These are phyloP conservation scores for Sesia bembeciformis DNA, from an alignment of 2,888 invertebrate genomes.

Conservation along the genomic window DNA sequence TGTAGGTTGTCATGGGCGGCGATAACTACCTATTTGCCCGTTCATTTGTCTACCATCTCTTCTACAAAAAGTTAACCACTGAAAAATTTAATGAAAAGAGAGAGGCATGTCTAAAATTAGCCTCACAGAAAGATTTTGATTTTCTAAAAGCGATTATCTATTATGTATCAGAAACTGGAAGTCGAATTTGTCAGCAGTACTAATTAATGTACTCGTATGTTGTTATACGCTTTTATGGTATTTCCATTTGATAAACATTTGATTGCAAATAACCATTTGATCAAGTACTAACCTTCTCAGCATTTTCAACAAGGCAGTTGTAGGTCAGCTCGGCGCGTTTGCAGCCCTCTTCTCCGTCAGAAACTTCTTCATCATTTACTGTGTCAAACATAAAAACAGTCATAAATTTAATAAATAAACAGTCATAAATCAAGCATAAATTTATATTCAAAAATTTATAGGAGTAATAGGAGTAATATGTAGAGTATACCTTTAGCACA, in stretches of 20 bases:
- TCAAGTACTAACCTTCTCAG: slow-evolving; percentile 3
- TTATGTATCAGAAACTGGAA: no score
- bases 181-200: no score
- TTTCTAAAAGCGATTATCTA: no score
- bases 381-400: neutral
- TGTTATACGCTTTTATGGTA: no score
- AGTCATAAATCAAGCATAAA: neutral
- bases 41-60: no score
- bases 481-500: slow-evolving; percentile 15
- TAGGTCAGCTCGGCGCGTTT: slow-evolving; percentile 3
- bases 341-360: slow-evolving; percentile 5
- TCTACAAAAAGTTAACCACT: no score
- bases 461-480: neutral
- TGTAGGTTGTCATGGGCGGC: no score
- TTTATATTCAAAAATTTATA: neutral
- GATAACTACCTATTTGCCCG: no score
- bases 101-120: no score
- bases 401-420: neutral
- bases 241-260: neutral
- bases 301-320: slow-evolving; percentile 3
- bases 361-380: slow-evolving; percentile 2
- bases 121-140: no score
- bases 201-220: no score
- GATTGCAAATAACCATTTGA: neutral
- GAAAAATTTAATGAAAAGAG: no score